A percentile compares a stretch with the other conserved stretches of the same genome.
These are phyloP conservation scores for Stichodactyla helianthus DNA, from an alignment of 64 coral and sea anemone genomes.

Conservation along the genomic window DNA sequence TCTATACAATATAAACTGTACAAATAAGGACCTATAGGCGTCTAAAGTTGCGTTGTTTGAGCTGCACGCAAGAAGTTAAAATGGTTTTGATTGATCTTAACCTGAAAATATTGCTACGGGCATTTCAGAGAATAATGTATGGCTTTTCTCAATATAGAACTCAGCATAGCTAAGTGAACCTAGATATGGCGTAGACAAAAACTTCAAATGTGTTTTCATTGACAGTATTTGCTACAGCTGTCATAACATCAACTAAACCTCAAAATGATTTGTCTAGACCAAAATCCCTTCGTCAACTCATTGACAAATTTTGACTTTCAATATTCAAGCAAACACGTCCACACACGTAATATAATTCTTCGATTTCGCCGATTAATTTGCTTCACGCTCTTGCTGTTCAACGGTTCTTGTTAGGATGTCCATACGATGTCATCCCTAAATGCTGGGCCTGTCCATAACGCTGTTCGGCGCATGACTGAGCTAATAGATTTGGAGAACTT, in stretches of 20 bases:
- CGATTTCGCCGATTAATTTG: too few relatives aligned
- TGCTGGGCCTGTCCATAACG: constrained; percentile 5
- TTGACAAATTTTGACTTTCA: background rate
- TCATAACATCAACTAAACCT: background rate
- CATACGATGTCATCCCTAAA: background rate
- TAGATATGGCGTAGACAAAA: background rate
- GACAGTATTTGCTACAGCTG: background rate
- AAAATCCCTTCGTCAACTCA: background rate
- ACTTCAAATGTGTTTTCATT: background rate
- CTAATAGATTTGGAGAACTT: constrained; percentile 28
- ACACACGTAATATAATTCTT: background rate
- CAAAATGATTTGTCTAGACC: background rate
- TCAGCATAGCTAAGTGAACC: background rate
- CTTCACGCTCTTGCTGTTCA: background rate
- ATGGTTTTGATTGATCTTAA: too few relatives aligned
- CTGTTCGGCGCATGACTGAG: constrained; percentile 19
- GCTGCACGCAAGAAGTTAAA: too few relatives aligned
- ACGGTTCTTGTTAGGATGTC: background rate
- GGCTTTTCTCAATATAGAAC: background rate
- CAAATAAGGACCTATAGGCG: too few relatives aligned
- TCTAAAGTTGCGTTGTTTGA: too few relatives aligned
- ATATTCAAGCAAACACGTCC: background rate
- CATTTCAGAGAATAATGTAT: background rate
- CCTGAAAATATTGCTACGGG: too few relatives aligned
- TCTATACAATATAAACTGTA: too few relatives aligned